Evolutionary conservation across 2,888 invertebrate species (phyloP), one percentile per base, ranked within the genome.

Genomic region (Acleris sparsana): DNA sequence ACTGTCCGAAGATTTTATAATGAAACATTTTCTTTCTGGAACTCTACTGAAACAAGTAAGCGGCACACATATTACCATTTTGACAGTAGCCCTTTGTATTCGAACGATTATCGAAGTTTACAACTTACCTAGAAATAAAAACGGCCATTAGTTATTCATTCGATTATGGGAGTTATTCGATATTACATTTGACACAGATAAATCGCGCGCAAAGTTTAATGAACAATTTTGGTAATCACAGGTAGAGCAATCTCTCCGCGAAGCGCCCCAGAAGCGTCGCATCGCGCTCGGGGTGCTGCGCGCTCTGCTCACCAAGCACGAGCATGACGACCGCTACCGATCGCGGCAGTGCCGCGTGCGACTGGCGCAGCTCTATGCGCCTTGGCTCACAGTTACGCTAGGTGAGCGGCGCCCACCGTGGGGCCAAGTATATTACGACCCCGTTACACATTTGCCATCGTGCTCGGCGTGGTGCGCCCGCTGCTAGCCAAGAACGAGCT

Each of bases 241-340:
- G 93, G 95, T 98, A 7, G 96, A 96, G 82, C 94, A 95, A 61
- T 96, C 98, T 0, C 93, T 99, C 6, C 96, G 97, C 72, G 98
- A 98, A 86, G 95, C 97, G 20, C 94, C 96, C 0, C 96, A 97
- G 70, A 96, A 97, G 72, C 94, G 99, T 1, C 95, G 96, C 70
- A 93, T 95, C 56, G 97, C 98, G 0, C 93, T 99, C 68, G 91
- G 93, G 46, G 96, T 97, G 16, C 90, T 99, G 22, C 94, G 98
- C 68, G 97, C 98, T 84, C 90, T 98, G 69, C 89, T 99, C 73
- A 97, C 97, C 9, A 99, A 99, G 84, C 99, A 99, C 85, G 97
- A 98, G 79, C 94, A 97, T 79, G 99, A 99, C 85, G 97, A 97
- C 83, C 94, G 99, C 67, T 98, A 98, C 84, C 95, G 96, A 74